A percentile compares a stretch with the other conserved stretches of the same genome.
Conservation (phyloP, 2,113 vertebrate genomes). For the Ivindomyrus marchei region DNA sequence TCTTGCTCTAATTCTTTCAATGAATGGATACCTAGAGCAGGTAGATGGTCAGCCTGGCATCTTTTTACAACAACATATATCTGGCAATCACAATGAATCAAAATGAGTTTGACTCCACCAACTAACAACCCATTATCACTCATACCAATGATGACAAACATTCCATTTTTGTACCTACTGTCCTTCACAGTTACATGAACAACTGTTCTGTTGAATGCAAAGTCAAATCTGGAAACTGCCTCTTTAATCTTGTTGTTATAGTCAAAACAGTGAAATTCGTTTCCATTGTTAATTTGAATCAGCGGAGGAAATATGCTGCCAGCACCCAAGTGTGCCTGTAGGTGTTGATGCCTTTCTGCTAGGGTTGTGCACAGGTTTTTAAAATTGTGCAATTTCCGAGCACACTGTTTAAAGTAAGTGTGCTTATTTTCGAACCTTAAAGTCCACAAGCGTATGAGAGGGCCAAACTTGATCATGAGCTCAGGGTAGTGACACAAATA, state of each 20-base stretch:
- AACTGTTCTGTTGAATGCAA: background rate
- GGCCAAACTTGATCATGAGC: background rate
- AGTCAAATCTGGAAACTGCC: background rate
- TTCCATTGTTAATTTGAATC: background rate
- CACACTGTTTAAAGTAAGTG: conserved; percentile 36
- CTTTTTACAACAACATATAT: background rate
- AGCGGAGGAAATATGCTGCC: background rate
- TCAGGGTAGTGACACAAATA: background rate
- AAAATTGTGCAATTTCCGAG: background rate
- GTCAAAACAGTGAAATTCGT: background rate
- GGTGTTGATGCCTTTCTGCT: conserved; percentile 25
- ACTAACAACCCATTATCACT: background rate
- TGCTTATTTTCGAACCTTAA: conserved; percentile 17
- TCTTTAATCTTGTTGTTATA: background rate
- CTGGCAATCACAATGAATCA: background rate
- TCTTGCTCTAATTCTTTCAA: background rate
- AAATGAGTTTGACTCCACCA: background rate
- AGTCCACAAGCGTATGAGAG: conserved; percentile 16
- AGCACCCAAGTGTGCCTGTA: background rate
- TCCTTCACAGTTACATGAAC: background rate
- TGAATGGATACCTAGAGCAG: background rate
- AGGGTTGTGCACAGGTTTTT: conserved; percentile 30
- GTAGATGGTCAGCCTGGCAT: background rate
- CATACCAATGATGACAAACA: conserved; percentile 1
- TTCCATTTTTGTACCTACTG: background rate